phyloP scores from a whole-genome alignment of 2,888 invertebrate genomes.

The Periphyllus acericola region DNA sequence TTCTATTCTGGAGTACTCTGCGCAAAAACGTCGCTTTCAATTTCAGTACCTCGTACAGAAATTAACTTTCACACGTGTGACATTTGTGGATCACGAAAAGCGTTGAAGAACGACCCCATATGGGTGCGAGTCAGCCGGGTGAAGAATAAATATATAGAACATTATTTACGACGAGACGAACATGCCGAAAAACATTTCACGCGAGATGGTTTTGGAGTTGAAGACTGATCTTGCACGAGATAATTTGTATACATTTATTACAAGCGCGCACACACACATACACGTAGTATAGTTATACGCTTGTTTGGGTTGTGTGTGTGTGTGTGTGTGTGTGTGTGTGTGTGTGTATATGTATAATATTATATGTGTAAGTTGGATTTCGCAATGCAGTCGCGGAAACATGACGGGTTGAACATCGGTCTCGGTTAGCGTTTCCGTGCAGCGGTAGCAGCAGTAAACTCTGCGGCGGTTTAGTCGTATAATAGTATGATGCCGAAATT shows the following conservation, averaged over 20 bases:
- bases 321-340: not conserved
- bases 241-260: not conserved
- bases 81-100: too few relatives aligned
- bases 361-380: not conserved
- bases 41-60: too few relatives aligned
- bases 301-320: not conserved
- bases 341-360: not conserved
- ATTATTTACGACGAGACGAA: too few relatives aligned
- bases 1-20: too few relatives aligned
- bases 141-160: too few relatives aligned
- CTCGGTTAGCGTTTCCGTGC: not conserved
- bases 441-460: not conserved
- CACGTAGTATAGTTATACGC: not conserved
- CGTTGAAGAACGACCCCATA: too few relatives aligned
- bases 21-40: too few relatives aligned
- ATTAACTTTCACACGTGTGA: too few relatives aligned
- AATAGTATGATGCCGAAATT: not conserved
- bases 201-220: too few relatives aligned
- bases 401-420: not conserved
- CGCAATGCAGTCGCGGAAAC: not conserved
- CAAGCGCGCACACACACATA: not conserved
- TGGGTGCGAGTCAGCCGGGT: too few relatives aligned
- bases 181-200: too few relatives aligned
- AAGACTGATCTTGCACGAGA: too few relatives aligned
- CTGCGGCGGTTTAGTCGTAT: not conserved